Evolutionary conservation across 1,140 invertebrate species (phyloP).

Genomic region (Drosophila ficusphila): DNA sequence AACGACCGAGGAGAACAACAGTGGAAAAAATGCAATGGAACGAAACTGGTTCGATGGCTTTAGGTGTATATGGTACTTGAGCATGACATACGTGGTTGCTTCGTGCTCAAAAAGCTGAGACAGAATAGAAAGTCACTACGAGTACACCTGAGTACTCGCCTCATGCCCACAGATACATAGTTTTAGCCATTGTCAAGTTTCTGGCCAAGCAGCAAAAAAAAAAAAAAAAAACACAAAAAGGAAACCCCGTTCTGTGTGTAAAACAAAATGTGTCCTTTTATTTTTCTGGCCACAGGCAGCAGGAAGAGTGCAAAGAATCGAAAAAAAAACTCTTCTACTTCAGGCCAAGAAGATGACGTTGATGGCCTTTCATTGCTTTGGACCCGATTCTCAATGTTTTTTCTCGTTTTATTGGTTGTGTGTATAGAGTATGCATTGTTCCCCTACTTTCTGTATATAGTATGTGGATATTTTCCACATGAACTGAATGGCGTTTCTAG

Average conservation of each 20-base stretch:
- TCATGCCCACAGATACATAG: constrained; percentile 20
- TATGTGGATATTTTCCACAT: constrained; percentile 6
- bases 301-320: constrained; percentile 27
- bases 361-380: constrained; percentile 40
- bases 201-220: constrained; percentile 22
- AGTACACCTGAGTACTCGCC: constrained; percentile 45
- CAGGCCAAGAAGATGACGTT: constrained; percentile 43
- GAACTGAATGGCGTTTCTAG: background rate
- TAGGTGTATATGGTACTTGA: constrained; percentile 51
- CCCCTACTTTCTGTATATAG: background rate
- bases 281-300: constrained; percentile 21
- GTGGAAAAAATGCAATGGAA: constrained; percentile 35
- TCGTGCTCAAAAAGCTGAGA: constrained; percentile 58
- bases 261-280: constrained; percentile 33
- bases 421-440: constrained; percentile 12
- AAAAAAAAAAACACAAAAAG: background rate
- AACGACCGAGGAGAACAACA: background rate
- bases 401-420: background rate
- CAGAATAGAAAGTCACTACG: constrained; percentile 54
- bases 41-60: constrained; percentile 62
- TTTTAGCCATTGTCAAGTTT: constrained; percentile 61
- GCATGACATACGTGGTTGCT: constrained; percentile 56
- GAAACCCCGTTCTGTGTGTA: background rate
- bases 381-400: constrained; percentile 26
- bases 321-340: constrained; percentile 34